Conservation (phyloP, 2,888 invertebrate genomes). For the Thymelicus acteon region DNA sequence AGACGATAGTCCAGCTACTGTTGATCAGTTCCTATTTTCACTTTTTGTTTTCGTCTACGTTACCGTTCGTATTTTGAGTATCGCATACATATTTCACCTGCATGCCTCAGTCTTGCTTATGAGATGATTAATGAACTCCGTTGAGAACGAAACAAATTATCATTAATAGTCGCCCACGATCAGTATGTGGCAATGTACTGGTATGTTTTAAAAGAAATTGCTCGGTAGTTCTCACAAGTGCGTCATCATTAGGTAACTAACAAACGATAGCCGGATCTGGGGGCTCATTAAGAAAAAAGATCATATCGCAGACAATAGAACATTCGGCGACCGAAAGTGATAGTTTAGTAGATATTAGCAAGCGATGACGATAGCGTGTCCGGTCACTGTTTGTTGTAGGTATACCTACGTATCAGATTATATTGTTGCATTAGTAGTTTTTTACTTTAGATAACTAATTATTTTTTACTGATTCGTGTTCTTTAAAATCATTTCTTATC, state of each 20-base stretch:
- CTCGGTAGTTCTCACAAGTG: slow-evolving; percentile 72
- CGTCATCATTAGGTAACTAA: slow-evolving; percentile 75
- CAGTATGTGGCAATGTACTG: slow-evolving; percentile 42
- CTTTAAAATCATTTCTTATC: background rate
- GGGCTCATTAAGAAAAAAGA: slow-evolving; percentile 78
- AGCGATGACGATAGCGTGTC: slow-evolving; percentile 66
- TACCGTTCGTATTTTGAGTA: slow-evolving; percentile 1
- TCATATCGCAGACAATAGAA: slow-evolving; percentile 78
- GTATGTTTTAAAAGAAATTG: slow-evolving; percentile 59
- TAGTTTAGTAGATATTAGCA: slow-evolving; percentile 75
- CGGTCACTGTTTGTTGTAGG: slow-evolving; percentile 59
- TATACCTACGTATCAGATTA: slow-evolving; percentile 15
- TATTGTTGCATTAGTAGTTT: slow-evolving; percentile 9
- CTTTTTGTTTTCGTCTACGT: slow-evolving; percentile 11
- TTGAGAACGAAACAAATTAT: slow-evolving; percentile 30
- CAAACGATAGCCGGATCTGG: slow-evolving; percentile 71
- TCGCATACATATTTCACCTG: slow-evolving; percentile 32
- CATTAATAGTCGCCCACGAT: slow-evolving; percentile 46
- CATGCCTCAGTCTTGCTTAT: slow-evolving; percentile 17
- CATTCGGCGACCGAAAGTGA: slow-evolving; percentile 79
- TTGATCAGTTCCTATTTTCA: slow-evolving; percentile 23
- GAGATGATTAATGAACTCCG: slow-evolving; percentile 25
- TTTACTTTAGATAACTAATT: slow-evolving; percentile 1
- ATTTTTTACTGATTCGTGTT: background rate
- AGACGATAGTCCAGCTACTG: slow-evolving; percentile 13